Evolutionary conservation across 2,113 vertebrate genomes (phyloP).

Genomic region (Petrocephalus zakoni): DNA sequence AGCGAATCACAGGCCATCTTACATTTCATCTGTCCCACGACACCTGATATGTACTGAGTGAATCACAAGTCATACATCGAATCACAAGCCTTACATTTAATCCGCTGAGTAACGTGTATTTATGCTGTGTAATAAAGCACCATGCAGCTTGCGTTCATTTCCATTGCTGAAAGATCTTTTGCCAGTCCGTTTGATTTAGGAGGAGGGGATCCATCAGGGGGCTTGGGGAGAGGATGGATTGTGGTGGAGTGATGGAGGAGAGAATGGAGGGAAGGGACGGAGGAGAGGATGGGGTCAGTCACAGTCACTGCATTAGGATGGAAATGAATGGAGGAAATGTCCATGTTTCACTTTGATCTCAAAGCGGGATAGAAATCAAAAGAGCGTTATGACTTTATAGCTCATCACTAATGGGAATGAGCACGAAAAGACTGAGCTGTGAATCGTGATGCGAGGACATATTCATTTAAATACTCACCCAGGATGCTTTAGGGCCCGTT

Average conservation of each 20-base stretch:
- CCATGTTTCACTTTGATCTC: not conserved
- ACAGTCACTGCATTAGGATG: slow-evolving; percentile 9
- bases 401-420: not conserved
- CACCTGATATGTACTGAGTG: not conserved
- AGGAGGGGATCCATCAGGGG: not conserved
- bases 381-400: not conserved
- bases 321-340: slow-evolving; percentile 4
- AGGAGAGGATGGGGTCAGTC: not conserved
- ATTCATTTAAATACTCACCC: not conserved
- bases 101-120: not conserved
- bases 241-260: not conserved
- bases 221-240: not conserved
- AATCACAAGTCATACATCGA: not conserved
- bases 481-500: not conserved
- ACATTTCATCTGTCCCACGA: not conserved
- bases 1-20: no score
- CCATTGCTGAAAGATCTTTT: not conserved
- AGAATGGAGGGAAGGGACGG: not conserved
- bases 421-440: not conserved
- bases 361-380: not conserved
- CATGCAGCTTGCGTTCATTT: not conserved
- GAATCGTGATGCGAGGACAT: not conserved
- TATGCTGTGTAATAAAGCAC: not conserved
- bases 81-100: not conserved
- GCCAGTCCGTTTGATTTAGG: not conserved